A percentile compares a stretch with the other conserved stretches of the same genome.
phyloP scores from a whole-genome alignment of 2,888 invertebrate genomes.

The Drosophila fulvimacula region DNA sequence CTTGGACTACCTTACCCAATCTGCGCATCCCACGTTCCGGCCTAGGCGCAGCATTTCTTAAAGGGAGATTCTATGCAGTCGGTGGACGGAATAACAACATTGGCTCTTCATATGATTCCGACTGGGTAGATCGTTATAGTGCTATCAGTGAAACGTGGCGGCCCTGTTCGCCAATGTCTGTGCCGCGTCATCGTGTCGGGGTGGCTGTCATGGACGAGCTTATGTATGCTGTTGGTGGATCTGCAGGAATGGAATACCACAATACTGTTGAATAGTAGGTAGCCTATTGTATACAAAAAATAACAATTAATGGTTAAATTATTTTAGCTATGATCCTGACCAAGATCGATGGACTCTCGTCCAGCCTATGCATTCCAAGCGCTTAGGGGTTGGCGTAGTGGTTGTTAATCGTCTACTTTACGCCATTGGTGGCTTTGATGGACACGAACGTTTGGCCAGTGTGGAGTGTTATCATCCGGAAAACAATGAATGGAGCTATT shows the following conservation, averaged over 20 bases:
- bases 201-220: constrained; percentile 97
- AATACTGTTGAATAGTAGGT: constrained; percentile 94
- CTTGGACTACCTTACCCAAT: constrained; percentile 92
- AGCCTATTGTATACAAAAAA: neutral
- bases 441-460: constrained; percentile 90
- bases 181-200: constrained; percentile 94
- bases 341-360: constrained; percentile 89
- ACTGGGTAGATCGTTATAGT: constrained; percentile 93
- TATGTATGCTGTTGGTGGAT: constrained; percentile 96
- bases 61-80: constrained; percentile 95
- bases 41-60: constrained; percentile 93
- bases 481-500: constrained; percentile 93
- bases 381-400: constrained; percentile 90
- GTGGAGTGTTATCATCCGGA: constrained; percentile 98
- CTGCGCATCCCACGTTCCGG: constrained; percentile 95
- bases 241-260: constrained; percentile 93
- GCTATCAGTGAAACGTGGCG: constrained; percentile 94
- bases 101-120: constrained; percentile 93
- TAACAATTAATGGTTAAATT: neutral
- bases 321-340: constrained; percentile 87
- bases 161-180: constrained; percentile 94
- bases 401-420: constrained; percentile 91
- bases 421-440: constrained; percentile 96
- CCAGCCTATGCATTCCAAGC: constrained; percentile 87
- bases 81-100: constrained; percentile 96